Evolutionary conservation across 2,113 vertebrate species (phyloP), one percentile per base, ranked within the genome.

Genomic region (Aegypius monachus): DNA sequence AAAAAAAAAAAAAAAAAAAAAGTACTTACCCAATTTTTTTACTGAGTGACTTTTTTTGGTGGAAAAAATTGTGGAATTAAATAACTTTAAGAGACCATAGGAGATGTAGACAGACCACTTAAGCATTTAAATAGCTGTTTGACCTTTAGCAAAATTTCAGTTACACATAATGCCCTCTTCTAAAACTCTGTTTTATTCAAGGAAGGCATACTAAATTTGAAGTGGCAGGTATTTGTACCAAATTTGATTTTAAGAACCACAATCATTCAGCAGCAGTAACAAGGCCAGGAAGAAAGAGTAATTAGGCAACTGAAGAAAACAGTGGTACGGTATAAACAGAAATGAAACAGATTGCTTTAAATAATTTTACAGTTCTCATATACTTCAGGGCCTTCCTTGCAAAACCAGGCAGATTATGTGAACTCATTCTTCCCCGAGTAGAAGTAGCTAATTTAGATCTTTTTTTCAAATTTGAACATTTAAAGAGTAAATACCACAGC

Each of bases 21-120:
- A 3, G 2, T 7, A 2, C 10, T 59, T 70, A 55, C 10, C 4
- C 7, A 20, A 2, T 1, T n/a, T 65, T 42, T 80, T 56, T 3
- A 34, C 7, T 16, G 45, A 58, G 13, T 62, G 11, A 34, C 4
- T 32, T 32, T 75, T 63, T 63, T 68, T 73, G 4, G 7, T 81
- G 29, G 23, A 61, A 86, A 55, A 62, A 58, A 17, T 1, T 10
- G 4, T 77, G 9, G 15, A 61, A 56, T 45, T 34, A 38, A 59
- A 53, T 79, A 26, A 17, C 42, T 85, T 90, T 71, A 81, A 55
- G 20, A 38, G 15, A 34, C 8, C 6, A 45, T 5, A 25, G 15
- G 29, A 45, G 20, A 71, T 59, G 10, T 32, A 17, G 16, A 32
- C 12, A 59, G 11, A 50, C 36, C 16, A 66, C 11, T 73, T 53